Evolutionary conservation across 2,797 vertebrate genomes (phyloP), one percentile per base, ranked within the genome.

Genomic region (Acanthurus leucopareius): DNA sequence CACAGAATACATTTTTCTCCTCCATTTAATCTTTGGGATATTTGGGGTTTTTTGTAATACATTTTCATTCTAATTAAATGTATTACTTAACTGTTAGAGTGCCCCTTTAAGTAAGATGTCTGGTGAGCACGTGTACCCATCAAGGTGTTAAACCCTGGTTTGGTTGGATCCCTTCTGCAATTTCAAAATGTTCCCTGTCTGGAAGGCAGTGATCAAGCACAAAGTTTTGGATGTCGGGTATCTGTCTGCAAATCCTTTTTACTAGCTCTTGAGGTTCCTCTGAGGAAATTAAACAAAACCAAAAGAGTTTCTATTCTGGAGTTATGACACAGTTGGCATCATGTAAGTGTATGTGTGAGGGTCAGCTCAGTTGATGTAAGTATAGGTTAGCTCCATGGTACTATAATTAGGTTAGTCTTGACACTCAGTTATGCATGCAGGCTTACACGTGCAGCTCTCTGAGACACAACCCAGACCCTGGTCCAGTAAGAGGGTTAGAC

Each of bases 391-490:
- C 73, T 77, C 51, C 71, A 15, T 64, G 14, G 14, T 72, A 47
- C 89, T 93, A 83, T 92, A 93, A 93, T 93, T 92, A 89, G 77
- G 79, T 54, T 52, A 15, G 86, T 79, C 77, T 84, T 83, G 79
- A 91, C 80, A 84, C 87, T 85, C 68, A 72, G 77, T 61, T 75
- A 77, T 83, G 80, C 69, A 49, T 73, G 72, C 65, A 73, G 73
- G 64, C 65, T 7, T 32, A 63, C 60, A 75, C 64, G 14, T 77
- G 19, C 38, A 66, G 80, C 61, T 57, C 71, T 49, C 61, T 44
- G 44, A 80, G 80, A 86, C 66, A 58, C 53, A 68, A 80, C 73
- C 82, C 76, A 85, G 84, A 79, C 48, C 61, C 54, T 54, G 66
- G 63, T 78, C 71, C 69, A 35, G n/a, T 57, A 58, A 1, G 13